Evolutionary conservation across 2,797 vertebrate genomes (phyloP), one percentile per base, ranked within the genome.

Genomic region (Monodelphis domestica): DNA sequence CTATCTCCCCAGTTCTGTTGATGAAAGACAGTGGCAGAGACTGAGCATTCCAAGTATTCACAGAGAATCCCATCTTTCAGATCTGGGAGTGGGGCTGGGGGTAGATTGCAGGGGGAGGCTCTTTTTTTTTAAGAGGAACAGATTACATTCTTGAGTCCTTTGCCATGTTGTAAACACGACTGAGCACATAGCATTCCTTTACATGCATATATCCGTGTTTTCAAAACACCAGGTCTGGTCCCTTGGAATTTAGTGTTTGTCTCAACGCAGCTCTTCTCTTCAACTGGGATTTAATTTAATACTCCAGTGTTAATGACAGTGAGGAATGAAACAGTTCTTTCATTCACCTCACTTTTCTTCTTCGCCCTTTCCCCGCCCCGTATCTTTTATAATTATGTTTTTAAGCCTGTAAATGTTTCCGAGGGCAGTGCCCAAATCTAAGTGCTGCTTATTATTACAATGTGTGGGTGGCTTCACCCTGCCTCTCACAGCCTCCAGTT

Each of bases 161-260:
- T 97, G 90, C 97, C 95, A 56, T 96, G 95, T 91, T 97, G 97
- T 98, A 98, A 98, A 98, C 97, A 98, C 98, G 97, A 97, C 97
- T 97, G 97, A 96, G 95, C 94, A 97, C 96, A 96, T 97, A 94
- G 90, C 98, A 98, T 98, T 98, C 97, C 95, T 98, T 96, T 96
- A 95, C 92, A 97, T 97, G 97, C 97, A 93, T 96, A 97, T 96
- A 95, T 96, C 96, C 92, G 95, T 98, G 93, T 97, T 98, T 98
- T 94, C 94, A 96, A 97, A 98, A 97, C 96, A 94, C 94, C 94
- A 96, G 93, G 97, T 90, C 96, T 93, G 91, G 93, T 97, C 92
- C 96, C 92, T 89, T 97, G 97, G 98, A 98, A 98, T 98, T 97
- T 95, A 95, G 93, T 97, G 97, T 97, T 97, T 97, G 95, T 97